These are phyloP conservation scores for Corythornis cristatus DNA, from an alignment of 2,113 vertebrate species.

Conservation along the genomic window DNA sequence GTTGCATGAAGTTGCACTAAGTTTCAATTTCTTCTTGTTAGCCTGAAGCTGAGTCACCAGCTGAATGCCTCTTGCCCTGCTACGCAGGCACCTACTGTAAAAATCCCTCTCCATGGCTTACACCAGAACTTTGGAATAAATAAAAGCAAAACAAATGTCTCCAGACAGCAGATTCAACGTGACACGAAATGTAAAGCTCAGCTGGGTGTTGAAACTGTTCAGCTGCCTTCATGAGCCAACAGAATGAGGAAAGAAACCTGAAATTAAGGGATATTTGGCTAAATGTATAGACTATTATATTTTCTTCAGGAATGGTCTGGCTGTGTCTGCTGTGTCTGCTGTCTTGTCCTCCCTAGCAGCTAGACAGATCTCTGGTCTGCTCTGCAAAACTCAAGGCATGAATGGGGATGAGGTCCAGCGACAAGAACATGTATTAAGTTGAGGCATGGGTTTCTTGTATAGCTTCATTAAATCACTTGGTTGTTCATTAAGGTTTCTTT, in stretches of 20 bases:
- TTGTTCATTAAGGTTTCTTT: background rate
- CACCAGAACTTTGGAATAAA: conserved; percentile 27
- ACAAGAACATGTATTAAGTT: rapidly evolving
- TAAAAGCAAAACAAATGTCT: conserved; percentile 29
- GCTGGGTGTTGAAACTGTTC: background rate
- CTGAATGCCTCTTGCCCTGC: background rate
- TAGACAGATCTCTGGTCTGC: background rate
- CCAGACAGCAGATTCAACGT: background rate
- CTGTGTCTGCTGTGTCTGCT: background rate
- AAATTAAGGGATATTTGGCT: background rate
- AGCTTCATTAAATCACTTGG: background rate
- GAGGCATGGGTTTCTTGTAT: background rate
- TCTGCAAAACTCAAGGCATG: background rate
- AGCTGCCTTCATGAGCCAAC: background rate
- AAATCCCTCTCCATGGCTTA: background rate
- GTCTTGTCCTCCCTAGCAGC: background rate
- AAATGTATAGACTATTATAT: background rate
- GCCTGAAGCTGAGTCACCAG: conserved; percentile 31
- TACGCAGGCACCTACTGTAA: conserved; percentile 16
- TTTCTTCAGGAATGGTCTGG: background rate
- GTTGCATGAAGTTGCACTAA: background rate
- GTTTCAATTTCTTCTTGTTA: conserved; percentile 59
- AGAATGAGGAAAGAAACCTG: conserved; percentile 8
- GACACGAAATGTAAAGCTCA: conserved; percentile 36
- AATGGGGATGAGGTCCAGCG: background rate